phyloP scores from a whole-genome alignment of 2,888 invertebrate genomes.

The Acrobasis suavella region DNA sequence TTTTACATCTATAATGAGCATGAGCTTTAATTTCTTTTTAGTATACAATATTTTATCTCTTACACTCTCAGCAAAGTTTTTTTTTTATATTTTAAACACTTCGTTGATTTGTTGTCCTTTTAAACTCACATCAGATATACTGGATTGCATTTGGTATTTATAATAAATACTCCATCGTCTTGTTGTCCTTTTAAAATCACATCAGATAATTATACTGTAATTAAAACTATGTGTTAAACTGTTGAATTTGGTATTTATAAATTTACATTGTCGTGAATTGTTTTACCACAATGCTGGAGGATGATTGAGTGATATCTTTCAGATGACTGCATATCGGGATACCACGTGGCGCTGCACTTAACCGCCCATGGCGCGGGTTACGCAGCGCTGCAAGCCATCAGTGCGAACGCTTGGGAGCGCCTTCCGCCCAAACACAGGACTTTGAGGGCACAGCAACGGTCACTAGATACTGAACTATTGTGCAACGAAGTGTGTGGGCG shows the following conservation, averaged over 20 bases:
- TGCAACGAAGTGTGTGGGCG: conserved; percentile 78
- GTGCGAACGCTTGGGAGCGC: conserved; percentile 56
- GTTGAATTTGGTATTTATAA: neutral
- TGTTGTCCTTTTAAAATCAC: no score
- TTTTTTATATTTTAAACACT: no score
- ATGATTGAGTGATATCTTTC: conserved; percentile 20
- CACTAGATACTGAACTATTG: conserved; percentile 73
- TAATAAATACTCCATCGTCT: no score
- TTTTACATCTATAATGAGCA: no score
- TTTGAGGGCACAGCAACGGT: conserved; percentile 67
- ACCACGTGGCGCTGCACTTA: conserved; percentile 88
- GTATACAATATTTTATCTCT: no score
- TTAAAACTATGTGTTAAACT: no score
- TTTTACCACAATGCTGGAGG: no score
- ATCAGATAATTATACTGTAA: no score
- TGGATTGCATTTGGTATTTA: neutral
- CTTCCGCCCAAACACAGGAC: conserved; percentile 42
- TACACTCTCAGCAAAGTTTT: no score
- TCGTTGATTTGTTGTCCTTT: neutral
- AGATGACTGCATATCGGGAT: conserved; percentile 88
- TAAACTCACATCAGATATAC: neutral
- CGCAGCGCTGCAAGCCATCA: conserved; percentile 85
- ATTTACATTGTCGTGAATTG: no score
- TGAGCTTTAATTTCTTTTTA: no score
- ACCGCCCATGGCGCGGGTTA: conserved; percentile 87